Percentiles rank a stretch among this genome's conserved stretches.
Evolutionary conservation across 30 jellyfish, hydroid and myxozoan species (phyloP).

Genomic region (Turritopsis dohrnii): DNA sequence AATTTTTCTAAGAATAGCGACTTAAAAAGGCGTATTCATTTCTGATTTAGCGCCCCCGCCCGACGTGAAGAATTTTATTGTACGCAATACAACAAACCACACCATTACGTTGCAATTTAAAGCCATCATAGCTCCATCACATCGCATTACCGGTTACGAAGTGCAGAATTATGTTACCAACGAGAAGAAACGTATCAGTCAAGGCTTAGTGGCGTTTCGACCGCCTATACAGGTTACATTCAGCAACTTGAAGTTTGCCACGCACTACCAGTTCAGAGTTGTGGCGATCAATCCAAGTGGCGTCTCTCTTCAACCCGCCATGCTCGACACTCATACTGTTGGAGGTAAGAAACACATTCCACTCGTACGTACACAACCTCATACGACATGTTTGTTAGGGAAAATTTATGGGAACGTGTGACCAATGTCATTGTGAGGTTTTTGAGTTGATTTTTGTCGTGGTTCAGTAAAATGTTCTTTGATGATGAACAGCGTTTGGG

Average conservation of each 20-base stretch:
- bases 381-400: too few species aligned
- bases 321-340: background rate
- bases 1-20: too few species aligned
- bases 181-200: background rate
- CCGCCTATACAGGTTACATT: background rate
- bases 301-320: background rate
- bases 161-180: background rate
- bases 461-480: too few species aligned
- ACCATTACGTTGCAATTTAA: conserved; percentile 8
- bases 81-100: background rate
- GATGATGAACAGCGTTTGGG: too few species aligned
- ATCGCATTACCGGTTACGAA: conserved; percentile 4
- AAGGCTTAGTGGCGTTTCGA: background rate
- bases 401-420: too few species aligned
- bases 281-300: conserved; percentile 25
- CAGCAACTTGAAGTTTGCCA: background rate
- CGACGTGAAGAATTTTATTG: background rate
- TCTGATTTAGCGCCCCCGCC: background rate
- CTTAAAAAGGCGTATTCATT: too few species aligned
- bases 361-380: too few species aligned
- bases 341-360: background rate
- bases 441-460: too few species aligned
- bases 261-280: conserved; percentile 7
- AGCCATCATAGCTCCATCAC: background rate
- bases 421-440: too few species aligned